Conservation (phyloP, 2,888 invertebrate genomes). For the Agrochola lychnidis region DNA sequence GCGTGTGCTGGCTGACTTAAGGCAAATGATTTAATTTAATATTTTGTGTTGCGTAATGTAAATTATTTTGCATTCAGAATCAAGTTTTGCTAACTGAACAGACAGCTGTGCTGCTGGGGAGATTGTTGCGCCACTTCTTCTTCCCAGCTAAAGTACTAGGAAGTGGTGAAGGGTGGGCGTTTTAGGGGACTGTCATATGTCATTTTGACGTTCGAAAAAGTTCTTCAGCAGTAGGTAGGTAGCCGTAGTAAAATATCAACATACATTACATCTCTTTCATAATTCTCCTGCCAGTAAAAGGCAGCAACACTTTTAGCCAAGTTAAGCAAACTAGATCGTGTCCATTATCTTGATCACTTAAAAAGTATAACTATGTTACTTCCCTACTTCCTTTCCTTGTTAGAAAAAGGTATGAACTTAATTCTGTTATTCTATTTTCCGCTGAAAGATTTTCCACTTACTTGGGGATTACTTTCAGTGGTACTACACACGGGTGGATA, state of each 20-base stretch:
- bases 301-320: neutral
- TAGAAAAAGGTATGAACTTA: slow-evolving; percentile 34
- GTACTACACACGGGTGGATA: slow-evolving; percentile 19
- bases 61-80: no score
- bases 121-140: no score
- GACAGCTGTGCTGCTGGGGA: no score
- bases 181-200: no score
- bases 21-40: no score
- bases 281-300: neutral
- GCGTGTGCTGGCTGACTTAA: no score
- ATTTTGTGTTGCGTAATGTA: no score
- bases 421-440: slow-evolving; percentile 48
- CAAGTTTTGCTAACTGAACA: no score
- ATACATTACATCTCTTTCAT: neutral
- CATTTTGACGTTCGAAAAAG: no score
- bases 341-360: slow-evolving; percentile 23
- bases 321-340: slow-evolving; percentile 4
- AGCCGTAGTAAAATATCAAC: neutral
- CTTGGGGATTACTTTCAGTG: slow-evolving; percentile 20
- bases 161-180: no score
- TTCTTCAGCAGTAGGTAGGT: neutral
- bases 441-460: slow-evolving; percentile 46
- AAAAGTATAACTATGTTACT: slow-evolving; percentile 5
- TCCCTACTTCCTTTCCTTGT: neutral
- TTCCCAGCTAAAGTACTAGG: no score